Conservation (phyloP, 1,140 invertebrate species). For the Hormaphis cornu region DNA sequence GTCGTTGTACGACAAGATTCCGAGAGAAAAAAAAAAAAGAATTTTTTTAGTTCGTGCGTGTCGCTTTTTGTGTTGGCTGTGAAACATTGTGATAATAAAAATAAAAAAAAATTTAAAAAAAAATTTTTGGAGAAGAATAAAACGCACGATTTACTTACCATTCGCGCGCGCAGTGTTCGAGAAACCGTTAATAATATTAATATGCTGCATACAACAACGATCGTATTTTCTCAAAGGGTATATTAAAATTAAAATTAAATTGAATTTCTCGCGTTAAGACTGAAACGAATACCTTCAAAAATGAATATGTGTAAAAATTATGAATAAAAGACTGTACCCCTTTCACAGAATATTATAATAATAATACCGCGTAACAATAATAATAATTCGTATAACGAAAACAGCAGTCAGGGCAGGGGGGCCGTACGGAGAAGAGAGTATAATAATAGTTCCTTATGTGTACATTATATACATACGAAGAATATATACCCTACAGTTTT, state of each 20-base stretch:
- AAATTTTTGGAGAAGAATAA: background rate
- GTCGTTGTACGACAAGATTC: background rate
- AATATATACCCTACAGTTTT: background rate
- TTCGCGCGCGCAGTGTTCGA: background rate
- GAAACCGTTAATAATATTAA: background rate
- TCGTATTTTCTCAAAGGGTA: slow-evolving; percentile 19
- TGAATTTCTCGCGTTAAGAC: slow-evolving; percentile 22
- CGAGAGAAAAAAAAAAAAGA: background rate
- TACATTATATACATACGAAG: background rate
- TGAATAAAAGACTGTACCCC: slow-evolving; percentile 28
- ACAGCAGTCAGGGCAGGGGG: too few relatives aligned
- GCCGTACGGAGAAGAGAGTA: slow-evolving; percentile 8
- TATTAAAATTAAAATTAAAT: background rate
- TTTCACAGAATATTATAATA: slow-evolving; percentile 7
- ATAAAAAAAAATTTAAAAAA: slow-evolving; percentile 12
- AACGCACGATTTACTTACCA: slow-evolving; percentile 17
- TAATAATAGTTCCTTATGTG: slow-evolving; percentile 24
- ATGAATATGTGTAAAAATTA: background rate
- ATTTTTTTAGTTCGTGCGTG: slow-evolving; percentile 27
- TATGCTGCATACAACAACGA: background rate
- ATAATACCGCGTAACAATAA: background rate
- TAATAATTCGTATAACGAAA: background rate
- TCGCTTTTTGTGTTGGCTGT: slow-evolving; percentile 32
- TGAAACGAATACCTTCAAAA: slow-evolving; percentile 29
- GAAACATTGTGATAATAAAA: slow-evolving; percentile 31